Conservation (phyloP, 2,797 vertebrate genomes). For the Galago senegalensis region DNA sequence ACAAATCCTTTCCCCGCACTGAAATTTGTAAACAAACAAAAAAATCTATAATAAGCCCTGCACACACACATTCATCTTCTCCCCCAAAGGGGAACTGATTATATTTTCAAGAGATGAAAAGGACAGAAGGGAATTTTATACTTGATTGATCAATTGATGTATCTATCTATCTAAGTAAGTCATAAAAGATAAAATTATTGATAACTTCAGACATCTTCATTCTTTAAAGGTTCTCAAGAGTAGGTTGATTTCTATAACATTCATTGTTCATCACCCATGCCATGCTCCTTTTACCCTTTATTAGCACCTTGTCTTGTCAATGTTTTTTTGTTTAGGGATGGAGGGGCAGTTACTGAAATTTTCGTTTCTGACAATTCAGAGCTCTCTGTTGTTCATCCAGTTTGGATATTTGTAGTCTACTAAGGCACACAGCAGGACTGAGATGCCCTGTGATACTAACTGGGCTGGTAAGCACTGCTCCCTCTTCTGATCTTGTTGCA, state of each 20-base stretch:
- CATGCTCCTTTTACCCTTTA: not conserved
- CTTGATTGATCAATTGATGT: not conserved
- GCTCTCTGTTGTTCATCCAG: not conserved
- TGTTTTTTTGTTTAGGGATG: not conserved
- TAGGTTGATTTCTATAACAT: not conserved
- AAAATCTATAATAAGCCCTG: not conserved
- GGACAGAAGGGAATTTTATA: not conserved
- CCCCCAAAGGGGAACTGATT: fast-evolving
- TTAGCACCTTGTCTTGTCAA: not conserved
- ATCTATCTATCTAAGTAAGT: not conserved
- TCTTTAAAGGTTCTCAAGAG: not conserved
- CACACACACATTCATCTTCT: not conserved
- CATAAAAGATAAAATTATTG: not conserved
- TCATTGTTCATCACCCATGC: not conserved
- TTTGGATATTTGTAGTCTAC: not conserved
- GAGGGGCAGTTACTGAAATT: not conserved
- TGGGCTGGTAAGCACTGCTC: not conserved
- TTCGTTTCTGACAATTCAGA: not conserved
- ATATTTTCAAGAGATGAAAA: not conserved
- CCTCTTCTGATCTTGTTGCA: not conserved
- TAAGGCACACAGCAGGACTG: not conserved
- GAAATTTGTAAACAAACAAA: not conserved
- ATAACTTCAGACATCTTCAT: not conserved
- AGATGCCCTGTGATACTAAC: not conserved
- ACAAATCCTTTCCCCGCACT: not conserved